These are phyloP conservation scores for Hypsopygia costalis DNA, from an alignment of 2,888 invertebrate species.

Conservation along the genomic window DNA sequence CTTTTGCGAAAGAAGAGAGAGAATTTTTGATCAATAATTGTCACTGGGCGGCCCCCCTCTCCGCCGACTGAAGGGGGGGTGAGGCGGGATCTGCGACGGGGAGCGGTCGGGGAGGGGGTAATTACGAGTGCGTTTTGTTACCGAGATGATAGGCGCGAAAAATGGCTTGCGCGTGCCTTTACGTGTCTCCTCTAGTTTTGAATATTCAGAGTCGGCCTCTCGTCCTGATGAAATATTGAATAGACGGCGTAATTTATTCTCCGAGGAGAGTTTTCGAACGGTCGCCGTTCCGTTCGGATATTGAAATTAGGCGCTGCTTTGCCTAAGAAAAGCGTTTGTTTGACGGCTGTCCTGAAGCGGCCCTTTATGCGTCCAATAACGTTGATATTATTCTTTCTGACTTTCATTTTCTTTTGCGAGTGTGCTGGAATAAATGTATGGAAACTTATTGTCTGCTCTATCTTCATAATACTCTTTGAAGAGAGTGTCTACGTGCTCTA, in stretches of 20 bases:
- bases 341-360: constrained; percentile 52
- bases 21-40: constrained; percentile 86
- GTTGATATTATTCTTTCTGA: constrained; percentile 27
- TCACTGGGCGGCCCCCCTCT: constrained; percentile 79
- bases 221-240: constrained; percentile 79
- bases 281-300: constrained; percentile 72
- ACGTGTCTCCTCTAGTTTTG: constrained; percentile 79
- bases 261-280: constrained; percentile 72
- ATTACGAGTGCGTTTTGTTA: constrained; percentile 81
- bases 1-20: constrained; percentile 82
- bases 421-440: constrained; percentile 10
- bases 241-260: constrained; percentile 78
- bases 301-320: constrained; percentile 79
- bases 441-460: constrained; percentile 3
- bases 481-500: no score
- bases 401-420: constrained; percentile 20
- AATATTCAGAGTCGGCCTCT: constrained; percentile 77
- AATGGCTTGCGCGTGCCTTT: constrained; percentile 80
- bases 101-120: constrained; percentile 58
- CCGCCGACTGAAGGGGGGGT: constrained; percentile 25
- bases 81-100: constrained; percentile 34
- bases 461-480: no score
- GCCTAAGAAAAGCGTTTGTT: constrained; percentile 74
- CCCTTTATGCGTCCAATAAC: constrained; percentile 25
- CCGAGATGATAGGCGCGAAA: constrained; percentile 81